phyloP scores from a whole-genome alignment of 1,140 invertebrate genomes.

The Sipha flava region DNA sequence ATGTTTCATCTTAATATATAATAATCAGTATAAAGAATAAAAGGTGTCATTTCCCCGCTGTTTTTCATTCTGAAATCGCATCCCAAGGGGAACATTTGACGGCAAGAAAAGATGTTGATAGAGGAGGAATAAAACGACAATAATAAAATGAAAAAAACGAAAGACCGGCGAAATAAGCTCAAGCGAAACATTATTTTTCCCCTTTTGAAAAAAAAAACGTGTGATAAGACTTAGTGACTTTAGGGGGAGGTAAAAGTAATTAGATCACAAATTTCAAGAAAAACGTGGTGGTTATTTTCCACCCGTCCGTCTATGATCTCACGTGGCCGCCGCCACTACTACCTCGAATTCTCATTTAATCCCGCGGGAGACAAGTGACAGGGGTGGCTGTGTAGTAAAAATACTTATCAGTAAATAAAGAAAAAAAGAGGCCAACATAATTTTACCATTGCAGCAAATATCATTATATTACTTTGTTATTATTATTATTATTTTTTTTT shows the following conservation, averaged over 20 bases:
- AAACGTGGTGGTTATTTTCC: slow-evolving; percentile 22
- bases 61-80: slow-evolving; percentile 21
- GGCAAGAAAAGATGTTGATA: slow-evolving; percentile 7
- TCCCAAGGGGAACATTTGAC: slow-evolving; percentile 14
- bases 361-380: slow-evolving; percentile 7
- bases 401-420: slow-evolving; percentile 27
- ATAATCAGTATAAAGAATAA: slow-evolving; percentile 4
- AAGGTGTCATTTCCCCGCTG: slow-evolving; percentile 11
- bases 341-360: background rate
- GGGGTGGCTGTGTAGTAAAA: slow-evolving; percentile 7
- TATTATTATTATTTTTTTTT: background rate
- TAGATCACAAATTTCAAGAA: slow-evolving; percentile 23
- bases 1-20: background rate
- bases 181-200: slow-evolving; percentile 15
- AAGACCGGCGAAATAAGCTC: slow-evolving; percentile 16
- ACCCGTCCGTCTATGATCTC: background rate
- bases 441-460: background rate
- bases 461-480: slow-evolving; percentile 2
- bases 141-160: slow-evolving; percentile 5
- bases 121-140: slow-evolving; percentile 20
- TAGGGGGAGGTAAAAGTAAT: slow-evolving; percentile 5
- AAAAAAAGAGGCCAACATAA: background rate
- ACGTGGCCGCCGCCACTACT: background rate
- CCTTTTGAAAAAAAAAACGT: slow-evolving; percentile 5
- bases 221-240: slow-evolving; percentile 20